Evolutionary conservation across 2,888 invertebrate genomes (phyloP), one percentile per base, ranked within the genome.

Genomic region (Agrenia bidenticulata): DNA sequence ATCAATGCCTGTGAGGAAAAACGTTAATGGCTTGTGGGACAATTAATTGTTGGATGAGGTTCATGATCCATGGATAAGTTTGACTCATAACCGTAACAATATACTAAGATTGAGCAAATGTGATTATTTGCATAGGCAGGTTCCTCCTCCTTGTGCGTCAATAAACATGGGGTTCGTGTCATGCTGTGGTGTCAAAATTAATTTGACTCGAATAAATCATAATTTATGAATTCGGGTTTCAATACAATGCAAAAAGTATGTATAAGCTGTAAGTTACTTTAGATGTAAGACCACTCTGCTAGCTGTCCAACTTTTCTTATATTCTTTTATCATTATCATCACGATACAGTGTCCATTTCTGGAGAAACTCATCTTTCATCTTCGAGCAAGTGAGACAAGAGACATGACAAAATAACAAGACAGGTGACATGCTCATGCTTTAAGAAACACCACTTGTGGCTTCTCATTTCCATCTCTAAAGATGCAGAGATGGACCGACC

Each of bases 391-490:
- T 55, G 55, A 55, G 55, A 55, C 55, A 55, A 55, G 55, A 26
- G 32, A 55, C 55, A 55, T 55, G 55, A 55, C 55, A 55, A 55
- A 55, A 55, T 55, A 55, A 55, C 55, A 55, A 55, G 55, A 55
- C 55, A 55, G 55, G 55, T 55, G 55, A 55, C 55, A 55, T 27
- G 32, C n/a, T 27, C 7, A 7, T 5, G 24, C 51, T 51, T 55
- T 27, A 26, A 11, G 32, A 55, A 55, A 55, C 55, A 55, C 32
- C 55, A 27, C 32, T 27, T 55, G 26, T 17, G 27, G 55, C 17
- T 55, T 51, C 24, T 51, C 24, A 21, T 23, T 51, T 51, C 19
- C 24, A 45, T 45, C 32, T 32, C 32, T 32, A 4, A 32, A 32
- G 32, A 32, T 32, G 5, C 11, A 7, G 32, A 32, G 32, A 32